Conservation (phyloP, 1,140 invertebrate genomes). For the Caligus rogercresseyi region DNA sequence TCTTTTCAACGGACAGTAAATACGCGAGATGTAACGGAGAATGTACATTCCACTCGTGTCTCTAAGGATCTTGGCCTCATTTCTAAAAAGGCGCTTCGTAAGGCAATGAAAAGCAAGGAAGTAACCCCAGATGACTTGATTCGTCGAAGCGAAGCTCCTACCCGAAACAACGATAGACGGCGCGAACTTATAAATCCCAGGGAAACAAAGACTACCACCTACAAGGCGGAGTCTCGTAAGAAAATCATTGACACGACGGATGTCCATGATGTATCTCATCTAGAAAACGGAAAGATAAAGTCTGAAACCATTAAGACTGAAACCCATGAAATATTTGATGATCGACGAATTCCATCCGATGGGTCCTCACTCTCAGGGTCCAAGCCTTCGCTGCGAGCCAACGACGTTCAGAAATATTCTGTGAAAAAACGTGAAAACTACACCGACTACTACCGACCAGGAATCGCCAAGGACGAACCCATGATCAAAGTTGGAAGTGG, state of each 20-base stretch:
- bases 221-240: slow-evolving; percentile 7
- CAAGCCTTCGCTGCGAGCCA: slow-evolving; percentile 29
- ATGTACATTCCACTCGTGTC: background rate
- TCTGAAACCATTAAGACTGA: slow-evolving; percentile 44
- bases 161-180: background rate
- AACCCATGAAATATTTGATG: slow-evolving; percentile 38
- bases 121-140: background rate
- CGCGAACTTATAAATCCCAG: background rate
- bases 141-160: background rate
- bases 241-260: slow-evolving; percentile 68
- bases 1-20: background rate
- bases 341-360: slow-evolving; percentile 30
- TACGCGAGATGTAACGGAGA: slow-evolving; percentile 2
- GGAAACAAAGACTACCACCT: background rate
- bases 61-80: slow-evolving; percentile 1
- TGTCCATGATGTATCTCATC: slow-evolving; percentile 33
- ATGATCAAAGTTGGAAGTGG: background rate
- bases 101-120: background rate
- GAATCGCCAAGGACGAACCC: background rate
- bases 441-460: slow-evolving; percentile 27
- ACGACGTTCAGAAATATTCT: slow-evolving; percentile 36
- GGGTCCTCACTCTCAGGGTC: slow-evolving; percentile 27
- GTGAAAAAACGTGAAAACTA: slow-evolving; percentile 32
- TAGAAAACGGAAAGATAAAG: slow-evolving; percentile 52
- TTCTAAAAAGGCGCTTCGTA: background rate